A percentile compares a stretch with the other conserved stretches of the same genome.
These are phyloP conservation scores for Arothron firmamentum DNA, from an alignment of 2,113 vertebrate species.

Conservation along the genomic window DNA sequence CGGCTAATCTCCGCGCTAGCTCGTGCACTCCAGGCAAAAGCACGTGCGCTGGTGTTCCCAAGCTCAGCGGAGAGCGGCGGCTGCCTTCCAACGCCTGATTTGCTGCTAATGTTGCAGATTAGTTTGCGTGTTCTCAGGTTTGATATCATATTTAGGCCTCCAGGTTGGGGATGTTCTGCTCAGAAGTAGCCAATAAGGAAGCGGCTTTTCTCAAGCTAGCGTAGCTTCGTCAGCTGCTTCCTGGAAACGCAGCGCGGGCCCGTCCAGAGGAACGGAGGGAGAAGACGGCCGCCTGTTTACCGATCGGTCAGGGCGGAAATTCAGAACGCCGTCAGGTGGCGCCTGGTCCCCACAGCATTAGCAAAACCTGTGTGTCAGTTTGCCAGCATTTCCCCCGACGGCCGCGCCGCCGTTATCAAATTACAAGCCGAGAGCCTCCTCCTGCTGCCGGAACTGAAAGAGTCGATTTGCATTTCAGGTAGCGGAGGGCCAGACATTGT, in stretches of 20 bases:
- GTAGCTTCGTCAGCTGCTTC: too few species aligned
- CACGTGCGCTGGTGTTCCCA: constrained; percentile 32
- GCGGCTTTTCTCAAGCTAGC: neutral
- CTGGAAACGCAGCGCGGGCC: too few species aligned
- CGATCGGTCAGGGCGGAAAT: too few species aligned
- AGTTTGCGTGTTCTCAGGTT: constrained; percentile 12
- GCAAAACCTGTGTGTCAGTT: constrained; percentile 30
- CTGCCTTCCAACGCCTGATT: constrained; percentile 37
- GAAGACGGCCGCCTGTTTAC: too few species aligned
- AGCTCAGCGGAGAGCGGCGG: constrained; percentile 20
- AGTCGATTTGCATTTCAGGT: constrained; percentile 40
- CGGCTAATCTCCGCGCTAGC: constrained; percentile 46
- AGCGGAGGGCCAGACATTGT: constrained; percentile 37
- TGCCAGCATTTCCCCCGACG: constrained; percentile 15
- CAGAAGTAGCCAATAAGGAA: neutral
- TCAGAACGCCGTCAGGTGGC: too few species aligned
- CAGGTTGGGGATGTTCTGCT: neutral
- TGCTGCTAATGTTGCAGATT: constrained; percentile 19
- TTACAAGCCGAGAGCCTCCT: constrained; percentile 13
- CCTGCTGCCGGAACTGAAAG: constrained; percentile 9
- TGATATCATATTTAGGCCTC: constrained; percentile 21
- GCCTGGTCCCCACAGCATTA: neutral
- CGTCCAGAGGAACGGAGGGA: too few species aligned
- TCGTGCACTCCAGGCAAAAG: constrained; percentile 44
- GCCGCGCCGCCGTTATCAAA: constrained; percentile 10